Conservation (phyloP, 2,113 vertebrate species). For the Chelonoidis abingdonii region DNA sequence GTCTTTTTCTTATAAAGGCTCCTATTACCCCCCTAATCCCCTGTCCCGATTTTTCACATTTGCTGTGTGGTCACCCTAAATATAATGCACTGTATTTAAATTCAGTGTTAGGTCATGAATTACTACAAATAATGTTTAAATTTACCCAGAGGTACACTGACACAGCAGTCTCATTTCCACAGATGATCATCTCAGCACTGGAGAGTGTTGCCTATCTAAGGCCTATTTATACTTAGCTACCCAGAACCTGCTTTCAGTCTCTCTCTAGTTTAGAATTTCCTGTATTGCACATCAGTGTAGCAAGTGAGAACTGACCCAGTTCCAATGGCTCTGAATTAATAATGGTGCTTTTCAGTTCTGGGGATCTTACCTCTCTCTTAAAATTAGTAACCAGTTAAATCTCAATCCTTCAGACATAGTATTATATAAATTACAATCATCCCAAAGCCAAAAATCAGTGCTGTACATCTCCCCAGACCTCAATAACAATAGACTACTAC, state of each 20-base stretch:
- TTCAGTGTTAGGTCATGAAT: neutral
- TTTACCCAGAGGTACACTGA: neutral
- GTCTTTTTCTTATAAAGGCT: too few relatives aligned
- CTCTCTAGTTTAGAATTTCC: neutral
- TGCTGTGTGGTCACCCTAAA: neutral
- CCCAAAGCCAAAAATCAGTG: neutral
- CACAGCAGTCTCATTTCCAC: neutral
- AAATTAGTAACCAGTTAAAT: neutral
- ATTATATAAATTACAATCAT: neutral
- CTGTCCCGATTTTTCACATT: too few relatives aligned
- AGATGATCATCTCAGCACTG: neutral
- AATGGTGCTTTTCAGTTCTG: neutral
- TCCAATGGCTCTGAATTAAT: constrained; percentile 25
- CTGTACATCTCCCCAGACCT: neutral
- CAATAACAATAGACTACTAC: neutral
- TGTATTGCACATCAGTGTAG: neutral
- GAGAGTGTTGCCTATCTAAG: neutral
- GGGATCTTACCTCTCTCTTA: neutral
- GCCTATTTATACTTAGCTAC: neutral
- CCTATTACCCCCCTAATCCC: too few relatives aligned
- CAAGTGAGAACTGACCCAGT: neutral
- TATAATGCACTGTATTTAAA: neutral
- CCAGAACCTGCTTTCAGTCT: neutral
- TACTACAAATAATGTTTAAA: neutral
- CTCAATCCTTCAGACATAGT: neutral